These are phyloP conservation scores for Crenuchus spilurus DNA, from an alignment of 2,797 vertebrate species.

Conservation along the genomic window DNA sequence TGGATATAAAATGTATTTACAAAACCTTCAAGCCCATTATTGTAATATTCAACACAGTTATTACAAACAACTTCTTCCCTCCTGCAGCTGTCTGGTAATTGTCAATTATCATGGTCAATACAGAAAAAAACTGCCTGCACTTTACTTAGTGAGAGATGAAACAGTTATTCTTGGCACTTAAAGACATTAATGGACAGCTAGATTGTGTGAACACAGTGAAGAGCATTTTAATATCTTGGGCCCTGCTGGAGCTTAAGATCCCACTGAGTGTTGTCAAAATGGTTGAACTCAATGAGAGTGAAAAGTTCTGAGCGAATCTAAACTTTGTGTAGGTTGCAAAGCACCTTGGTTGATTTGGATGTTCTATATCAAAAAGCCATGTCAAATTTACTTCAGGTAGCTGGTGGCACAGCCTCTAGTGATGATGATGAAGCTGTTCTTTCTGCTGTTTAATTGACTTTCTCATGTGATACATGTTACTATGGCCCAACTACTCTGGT, in stretches of 20 bases:
- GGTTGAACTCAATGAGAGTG: constrained; percentile 52
- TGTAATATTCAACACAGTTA: neutral
- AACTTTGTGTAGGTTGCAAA: neutral
- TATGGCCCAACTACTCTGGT: too few relatives aligned
- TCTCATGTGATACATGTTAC: too few relatives aligned
- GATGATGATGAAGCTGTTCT: too few relatives aligned
- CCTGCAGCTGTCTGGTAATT: constrained; percentile 10
- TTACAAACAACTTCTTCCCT: neutral
- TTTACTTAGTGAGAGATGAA: constrained; percentile 21
- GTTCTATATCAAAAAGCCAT: too few relatives aligned
- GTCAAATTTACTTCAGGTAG: too few relatives aligned
- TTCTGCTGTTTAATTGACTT: too few relatives aligned
- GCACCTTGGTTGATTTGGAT: too few relatives aligned
- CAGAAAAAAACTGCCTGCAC: neutral
- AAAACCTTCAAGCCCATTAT: neutral
- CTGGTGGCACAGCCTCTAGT: too few relatives aligned
- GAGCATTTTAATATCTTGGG: constrained; percentile 32
- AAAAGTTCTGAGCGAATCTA: constrained; percentile 35
- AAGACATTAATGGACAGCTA: constrained; percentile 18
- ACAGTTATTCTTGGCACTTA: constrained; percentile 18
- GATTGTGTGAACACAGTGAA: constrained; percentile 8
- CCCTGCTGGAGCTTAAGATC: constrained; percentile 37
- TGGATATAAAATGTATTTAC: neutral
- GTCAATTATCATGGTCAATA: neutral
- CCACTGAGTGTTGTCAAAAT: constrained; percentile 48